Percentiles rank a stretch among this genome's conserved stretches.
Evolutionary conservation across 2,888 invertebrate species (phyloP).

Genomic region (Lithosia quadra): DNA sequence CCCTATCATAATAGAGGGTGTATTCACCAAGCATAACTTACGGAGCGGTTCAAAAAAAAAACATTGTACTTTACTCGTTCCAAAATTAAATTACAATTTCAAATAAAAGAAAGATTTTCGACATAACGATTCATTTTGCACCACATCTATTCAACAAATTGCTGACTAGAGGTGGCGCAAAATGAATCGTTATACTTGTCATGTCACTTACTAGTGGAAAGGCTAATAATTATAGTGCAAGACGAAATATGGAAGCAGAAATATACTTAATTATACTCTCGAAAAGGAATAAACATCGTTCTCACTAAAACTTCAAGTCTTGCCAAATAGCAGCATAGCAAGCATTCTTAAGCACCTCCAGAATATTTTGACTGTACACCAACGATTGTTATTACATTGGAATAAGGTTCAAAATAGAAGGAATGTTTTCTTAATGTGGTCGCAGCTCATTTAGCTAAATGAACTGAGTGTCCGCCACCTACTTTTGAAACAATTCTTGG

Average conservation of each 20-base stretch:
- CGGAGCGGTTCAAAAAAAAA: too few relatives aligned
- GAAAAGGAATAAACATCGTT: constrained; percentile 3
- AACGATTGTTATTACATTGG: constrained; percentile 6
- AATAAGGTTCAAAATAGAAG: constrained; percentile 35
- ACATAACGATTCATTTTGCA: too few relatives aligned
- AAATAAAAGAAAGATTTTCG: too few relatives aligned
- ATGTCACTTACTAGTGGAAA: not conserved
- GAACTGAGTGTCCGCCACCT: constrained; percentile 51
- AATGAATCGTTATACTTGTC: too few relatives aligned
- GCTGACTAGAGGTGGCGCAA: too few relatives aligned
- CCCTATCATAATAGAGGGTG: too few relatives aligned
- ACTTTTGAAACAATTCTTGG: constrained; percentile 52
- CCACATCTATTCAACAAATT: too few relatives aligned
- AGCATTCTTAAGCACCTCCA: constrained; percentile 15
- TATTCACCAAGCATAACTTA: too few relatives aligned
- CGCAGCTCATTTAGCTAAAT: constrained; percentile 64
- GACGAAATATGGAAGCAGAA: not conserved
- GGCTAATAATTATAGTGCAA: not conserved
- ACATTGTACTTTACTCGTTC: too few relatives aligned
- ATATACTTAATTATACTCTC: constrained; percentile 15
- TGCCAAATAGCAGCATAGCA: constrained; percentile 16
- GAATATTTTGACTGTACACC: constrained; percentile 11
- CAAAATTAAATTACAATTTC: too few relatives aligned
- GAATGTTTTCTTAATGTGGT: constrained; percentile 34
- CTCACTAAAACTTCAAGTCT: constrained; percentile 17